These are phyloP conservation scores for Cladopsammia gracilis DNA, from an alignment of 64 coral and sea anemone genomes.

Conservation along the genomic window DNA sequence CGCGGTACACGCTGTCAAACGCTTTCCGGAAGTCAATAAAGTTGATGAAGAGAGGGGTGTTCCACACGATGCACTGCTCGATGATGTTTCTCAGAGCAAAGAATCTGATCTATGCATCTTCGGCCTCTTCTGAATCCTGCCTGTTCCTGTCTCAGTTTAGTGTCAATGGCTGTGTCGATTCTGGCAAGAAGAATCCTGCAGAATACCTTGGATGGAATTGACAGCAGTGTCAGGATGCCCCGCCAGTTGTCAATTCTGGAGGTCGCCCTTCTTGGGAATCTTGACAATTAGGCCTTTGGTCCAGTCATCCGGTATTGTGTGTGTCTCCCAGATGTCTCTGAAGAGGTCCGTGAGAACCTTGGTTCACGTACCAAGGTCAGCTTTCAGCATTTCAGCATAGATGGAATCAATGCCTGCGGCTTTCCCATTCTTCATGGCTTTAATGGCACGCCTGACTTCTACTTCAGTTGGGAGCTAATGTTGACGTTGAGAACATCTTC, in stretches of 20 bases:
- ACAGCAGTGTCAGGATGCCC: slow-evolving; percentile 50
- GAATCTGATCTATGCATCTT: too few relatives aligned
- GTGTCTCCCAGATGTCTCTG: background rate
- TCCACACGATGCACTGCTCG: background rate
- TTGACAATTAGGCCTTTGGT: too few relatives aligned
- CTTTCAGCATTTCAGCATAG: slow-evolving; percentile 24
- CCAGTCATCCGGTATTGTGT: too few relatives aligned
- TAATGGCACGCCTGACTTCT: background rate
- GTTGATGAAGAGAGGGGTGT: too few relatives aligned
- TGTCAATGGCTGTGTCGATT: slow-evolving; percentile 1
- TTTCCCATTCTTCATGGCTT: slow-evolving; percentile 7
- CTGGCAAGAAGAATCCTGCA: slow-evolving; percentile 11
- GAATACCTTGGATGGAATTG: slow-evolving; percentile 33
- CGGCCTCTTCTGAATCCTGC: too few relatives aligned
- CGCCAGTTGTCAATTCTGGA: too few relatives aligned
- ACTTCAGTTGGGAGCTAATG: background rate
- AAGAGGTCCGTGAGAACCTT: background rate
- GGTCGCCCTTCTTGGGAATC: too few relatives aligned
- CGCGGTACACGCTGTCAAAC: too few relatives aligned
- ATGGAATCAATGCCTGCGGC: background rate
- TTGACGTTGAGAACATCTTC: background rate
- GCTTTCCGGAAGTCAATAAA: too few relatives aligned
- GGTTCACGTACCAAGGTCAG: background rate
- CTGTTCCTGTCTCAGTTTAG: background rate
- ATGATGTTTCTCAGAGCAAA: background rate